These are phyloP conservation scores for Helicoverpa assulta DNA, from an alignment of 2,888 invertebrate species.

Conservation along the genomic window DNA sequence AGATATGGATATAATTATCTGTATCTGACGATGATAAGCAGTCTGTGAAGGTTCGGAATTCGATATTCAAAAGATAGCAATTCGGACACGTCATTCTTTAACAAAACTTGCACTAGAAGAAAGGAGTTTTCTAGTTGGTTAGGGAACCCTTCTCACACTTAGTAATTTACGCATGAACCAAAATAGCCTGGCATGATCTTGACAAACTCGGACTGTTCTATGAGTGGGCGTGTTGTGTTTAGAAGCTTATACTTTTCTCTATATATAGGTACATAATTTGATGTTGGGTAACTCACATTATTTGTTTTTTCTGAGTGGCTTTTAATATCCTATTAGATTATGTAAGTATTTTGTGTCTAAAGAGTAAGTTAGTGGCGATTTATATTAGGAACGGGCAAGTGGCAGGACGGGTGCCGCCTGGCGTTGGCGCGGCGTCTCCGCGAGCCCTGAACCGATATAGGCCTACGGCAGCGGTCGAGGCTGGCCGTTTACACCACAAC, in stretches of 20 bases:
- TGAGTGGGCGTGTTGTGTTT: conserved; percentile 46
- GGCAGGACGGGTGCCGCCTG: conserved; percentile 16
- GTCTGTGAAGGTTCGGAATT: conserved; percentile 13
- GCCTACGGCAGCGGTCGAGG: conserved; percentile 56
- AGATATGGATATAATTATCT: conserved; percentile 21
- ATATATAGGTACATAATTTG: conserved; percentile 40
- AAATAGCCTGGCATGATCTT: conserved; percentile 49
- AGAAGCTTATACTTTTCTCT: conserved; percentile 38
- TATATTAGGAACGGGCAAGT: conserved; percentile 29
- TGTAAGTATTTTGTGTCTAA: conserved; percentile 5
- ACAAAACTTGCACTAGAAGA: background rate
- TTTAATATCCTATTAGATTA: conserved; percentile 1
- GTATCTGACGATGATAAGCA: conserved; percentile 31
- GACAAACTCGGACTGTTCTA: conserved; percentile 41
- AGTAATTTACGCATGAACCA: conserved; percentile 37
- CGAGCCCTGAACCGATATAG: conserved; percentile 47
- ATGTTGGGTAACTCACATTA: background rate
- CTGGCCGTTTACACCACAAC: conserved; percentile 58
- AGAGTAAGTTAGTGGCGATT: conserved; percentile 11
- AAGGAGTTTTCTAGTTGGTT: conserved; percentile 14
- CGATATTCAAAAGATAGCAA: conserved; percentile 35
- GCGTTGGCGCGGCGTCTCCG: conserved; percentile 28
- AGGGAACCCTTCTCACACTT: conserved; percentile 13
- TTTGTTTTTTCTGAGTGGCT: conserved; percentile 21
- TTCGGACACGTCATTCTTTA: conserved; percentile 38